Percentiles rank a stretch among this genome's conserved stretches.
Evolutionary conservation across 2,888 invertebrate genomes (phyloP).

Genomic region (Busseola fusca): DNA sequence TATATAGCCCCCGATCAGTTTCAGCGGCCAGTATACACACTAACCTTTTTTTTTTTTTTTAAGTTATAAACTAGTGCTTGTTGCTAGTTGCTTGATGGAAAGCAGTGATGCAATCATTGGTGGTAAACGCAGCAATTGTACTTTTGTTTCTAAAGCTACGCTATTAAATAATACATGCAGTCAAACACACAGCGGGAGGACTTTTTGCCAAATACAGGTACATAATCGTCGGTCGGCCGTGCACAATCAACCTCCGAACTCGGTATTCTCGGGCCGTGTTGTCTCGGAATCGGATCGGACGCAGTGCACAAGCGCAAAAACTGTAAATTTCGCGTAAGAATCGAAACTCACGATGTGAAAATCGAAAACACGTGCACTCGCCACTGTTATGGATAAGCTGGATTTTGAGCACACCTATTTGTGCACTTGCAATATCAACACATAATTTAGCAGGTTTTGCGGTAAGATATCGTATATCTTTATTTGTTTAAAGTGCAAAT

Average conservation of each 20-base stretch:
- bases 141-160: conserved; percentile 1
- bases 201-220: conserved; percentile 3
- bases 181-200: conserved; percentile 14
- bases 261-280: conserved; percentile 36
- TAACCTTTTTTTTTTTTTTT: too few species aligned
- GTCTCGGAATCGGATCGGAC: conserved; percentile 53
- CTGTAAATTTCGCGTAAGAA: conserved; percentile 49
- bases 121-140: background rate
- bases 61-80: too few species aligned
- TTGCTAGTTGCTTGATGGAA: too few species aligned
- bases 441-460: background rate
- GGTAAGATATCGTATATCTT: background rate
- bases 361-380: conserved; percentile 24
- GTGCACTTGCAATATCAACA: background rate
- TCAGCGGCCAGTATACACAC: conserved; percentile 6
- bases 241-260: conserved; percentile 19
- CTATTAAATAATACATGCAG: conserved; percentile 32
- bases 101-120: too few species aligned
- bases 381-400: background rate
- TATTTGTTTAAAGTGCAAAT: background rate
- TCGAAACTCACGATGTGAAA: conserved; percentile 23
- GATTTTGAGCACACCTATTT: background rate
- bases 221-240: conserved; percentile 11
- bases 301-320: conserved; percentile 52
- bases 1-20: conserved; percentile 5